Base-by-base conservation (phyloP, 2,113 vertebrate species). In the Silurus meridionalis region DNA sequence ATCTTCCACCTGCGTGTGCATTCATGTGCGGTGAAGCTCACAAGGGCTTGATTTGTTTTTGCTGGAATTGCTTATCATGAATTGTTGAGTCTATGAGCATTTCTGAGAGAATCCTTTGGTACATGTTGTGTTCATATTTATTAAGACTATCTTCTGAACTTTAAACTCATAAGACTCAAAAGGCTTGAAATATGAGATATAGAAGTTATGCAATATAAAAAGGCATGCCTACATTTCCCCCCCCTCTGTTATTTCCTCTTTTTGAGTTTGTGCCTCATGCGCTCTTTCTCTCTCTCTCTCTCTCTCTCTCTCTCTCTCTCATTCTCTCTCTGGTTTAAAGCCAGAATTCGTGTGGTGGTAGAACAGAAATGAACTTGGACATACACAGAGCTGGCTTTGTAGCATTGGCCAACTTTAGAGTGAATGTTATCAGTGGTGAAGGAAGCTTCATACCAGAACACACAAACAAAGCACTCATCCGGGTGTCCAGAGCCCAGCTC, bases 331-430 rank as follows among this genome's bases (percentile, higher is more conserved):
- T 79, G 78, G 78, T 80, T 57, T 66, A 0, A 37, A 55, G 74
- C 60, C 60, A 64, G 72, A 48, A 53, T 72, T 78, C 72, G 13
- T 85, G 64, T 57, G 75, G 74, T 60, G 75, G 58, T 58, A 86
- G 66, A 82, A 79, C 72, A 57, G 55, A 83, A 79, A 60, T 58
- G 78, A 67, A 78, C 67, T 85, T 85, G 63, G 78, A 78, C 80
- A 71, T 83, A 10, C 80, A 82, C 80, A 78, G 53, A 79, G 57
- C 63, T 57, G 71, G 37, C 80, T 88, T 85, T 85, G 71, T 78
- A 85, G 46, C 52, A 19, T 28, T 74, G 67, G 84, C 87, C 84
- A 72, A 25, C 83, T 86, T 88, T 81, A 80, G 83, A 58, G 48
- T 23, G 23, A 63, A 17, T 64, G 72, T 83, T 86, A 88, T 86